Evolutionary conservation across 2,113 vertebrate genomes (phyloP).

Genomic region (Seriola dumerili): DNA sequence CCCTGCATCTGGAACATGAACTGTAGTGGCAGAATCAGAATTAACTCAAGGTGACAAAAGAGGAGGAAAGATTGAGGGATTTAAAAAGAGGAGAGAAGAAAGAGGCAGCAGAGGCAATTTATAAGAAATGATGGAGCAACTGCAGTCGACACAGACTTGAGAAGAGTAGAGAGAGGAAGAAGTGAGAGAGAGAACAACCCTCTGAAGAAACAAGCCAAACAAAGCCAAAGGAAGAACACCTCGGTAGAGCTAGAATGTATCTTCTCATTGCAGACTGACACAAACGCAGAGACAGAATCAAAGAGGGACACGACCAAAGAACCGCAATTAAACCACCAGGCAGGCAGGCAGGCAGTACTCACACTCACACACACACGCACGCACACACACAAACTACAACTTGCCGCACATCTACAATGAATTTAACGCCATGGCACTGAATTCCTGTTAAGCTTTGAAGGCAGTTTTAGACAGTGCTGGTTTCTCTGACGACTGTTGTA

Average conservation of each 20-base stretch:
- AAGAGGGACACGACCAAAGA: not conserved
- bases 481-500: not conserved
- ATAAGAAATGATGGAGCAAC: not conserved
- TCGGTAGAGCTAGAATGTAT: not conserved
- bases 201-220: not conserved
- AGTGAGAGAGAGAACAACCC: not conserved
- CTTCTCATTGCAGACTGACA: not conserved
- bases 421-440: not conserved
- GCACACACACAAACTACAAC: not conserved
- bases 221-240: not conserved
- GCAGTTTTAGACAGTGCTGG: not conserved
- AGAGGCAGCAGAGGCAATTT: not conserved
- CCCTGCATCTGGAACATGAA: conserved; percentile 75
- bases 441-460: conserved; percentile 3
- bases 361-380: too few relatives aligned
- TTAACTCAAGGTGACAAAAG: not conserved
- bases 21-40: conserved; percentile 44
- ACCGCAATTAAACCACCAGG: not conserved
- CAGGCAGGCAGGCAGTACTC: too few relatives aligned
- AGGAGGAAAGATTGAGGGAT: not conserved
- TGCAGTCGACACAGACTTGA: not conserved
- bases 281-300: conserved; percentile 1
- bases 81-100: not conserved
- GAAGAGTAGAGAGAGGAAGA: conserved; percentile 11
- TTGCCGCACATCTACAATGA: not conserved